Percentiles rank a stretch among this genome's conserved stretches.
phyloP scores from a whole-genome alignment of 2,797 vertebrate species.

The Urophycis tenuis region DNA sequence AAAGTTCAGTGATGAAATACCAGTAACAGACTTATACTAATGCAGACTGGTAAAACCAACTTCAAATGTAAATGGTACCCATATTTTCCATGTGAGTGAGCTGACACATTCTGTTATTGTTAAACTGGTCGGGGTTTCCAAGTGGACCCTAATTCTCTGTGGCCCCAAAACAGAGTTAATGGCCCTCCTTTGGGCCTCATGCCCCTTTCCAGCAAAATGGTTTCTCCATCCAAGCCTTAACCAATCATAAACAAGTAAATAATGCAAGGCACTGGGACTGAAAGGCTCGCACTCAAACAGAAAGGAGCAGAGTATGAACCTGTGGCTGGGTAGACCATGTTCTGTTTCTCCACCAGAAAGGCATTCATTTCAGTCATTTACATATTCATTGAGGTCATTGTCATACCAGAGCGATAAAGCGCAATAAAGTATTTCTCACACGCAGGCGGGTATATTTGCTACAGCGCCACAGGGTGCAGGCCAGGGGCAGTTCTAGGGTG shows the following conservation, averaged over 20 bases:
- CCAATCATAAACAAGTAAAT: conserved; percentile 72
- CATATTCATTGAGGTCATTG: conserved; percentile 1
- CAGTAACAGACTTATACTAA: background rate
- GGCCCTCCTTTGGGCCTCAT: background rate
- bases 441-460: background rate
- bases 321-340: background rate
- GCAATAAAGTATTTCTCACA: background rate
- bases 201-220: conserved; percentile 61
- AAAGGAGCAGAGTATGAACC: background rate
- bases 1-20: background rate
- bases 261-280: conserved; percentile 61
- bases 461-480: background rate
- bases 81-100: background rate
- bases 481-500: background rate
- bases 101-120: background rate
- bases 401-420: background rate
- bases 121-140: background rate
- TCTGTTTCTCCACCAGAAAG: background rate
- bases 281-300: conserved; percentile 24
- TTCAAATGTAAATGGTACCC: background rate
- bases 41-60: background rate
- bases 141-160: background rate
- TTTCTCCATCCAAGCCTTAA: conserved; percentile 59
- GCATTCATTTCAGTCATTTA: background rate
- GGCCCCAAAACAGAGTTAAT: background rate